Base-by-base conservation (phyloP, 1,140 invertebrate species). In the Eumeta japonica region DNA sequence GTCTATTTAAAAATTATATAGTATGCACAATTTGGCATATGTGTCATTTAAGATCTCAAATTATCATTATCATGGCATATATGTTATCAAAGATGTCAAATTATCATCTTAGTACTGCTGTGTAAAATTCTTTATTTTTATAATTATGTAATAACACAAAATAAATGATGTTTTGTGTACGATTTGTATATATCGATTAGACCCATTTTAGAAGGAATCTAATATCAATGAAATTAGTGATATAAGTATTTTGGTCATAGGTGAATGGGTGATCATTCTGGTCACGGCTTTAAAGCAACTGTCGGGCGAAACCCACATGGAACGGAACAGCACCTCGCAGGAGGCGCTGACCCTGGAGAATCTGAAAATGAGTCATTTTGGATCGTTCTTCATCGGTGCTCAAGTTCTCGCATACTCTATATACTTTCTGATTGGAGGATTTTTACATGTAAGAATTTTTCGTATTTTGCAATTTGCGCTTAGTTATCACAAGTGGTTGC, bases 181-280 rank as follows among this genome's bases (percentile, higher is more conserved):
- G n/a, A n/a, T n/a, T n/a, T n/a, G n/a, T n/a, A n/a, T n/a, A n/a
- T n/a, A n/a, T n/a, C n/a, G n/a, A n/a, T n/a, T n/a, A n/a, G n/a
- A n/a, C n/a, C n/a, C n/a, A n/a, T n/a, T n/a, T n/a, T n/a, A n/a
- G n/a, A n/a, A n/a, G n/a, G n/a, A n/a, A n/a, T n/a, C n/a, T n/a
- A 11, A 11, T 11, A 31, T 31, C 9, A 31, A 31, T 31, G 9
- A 31, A 31, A 31, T 7, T 24, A 24, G n/a, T n/a, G n/a, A n/a
- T n/a, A n/a, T n/a, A 9, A 31, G 12, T n/a, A 12, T 31, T n/a
- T 9, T 7, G 5, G n/a, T 15, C 12, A 9, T 56, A 84, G 82
- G 82, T 46, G 82, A 84, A 68, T 84, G 83, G 83, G 62, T 83
- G 10, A 55, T 82, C 5, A 79, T 84, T 33, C 50, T 80, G 15